A percentile compares a stretch with the other conserved stretches of the same genome.
Evolutionary conservation across 1,140 invertebrate genomes (phyloP).

Genomic region (Trichomalopsis sarcophagae): DNA sequence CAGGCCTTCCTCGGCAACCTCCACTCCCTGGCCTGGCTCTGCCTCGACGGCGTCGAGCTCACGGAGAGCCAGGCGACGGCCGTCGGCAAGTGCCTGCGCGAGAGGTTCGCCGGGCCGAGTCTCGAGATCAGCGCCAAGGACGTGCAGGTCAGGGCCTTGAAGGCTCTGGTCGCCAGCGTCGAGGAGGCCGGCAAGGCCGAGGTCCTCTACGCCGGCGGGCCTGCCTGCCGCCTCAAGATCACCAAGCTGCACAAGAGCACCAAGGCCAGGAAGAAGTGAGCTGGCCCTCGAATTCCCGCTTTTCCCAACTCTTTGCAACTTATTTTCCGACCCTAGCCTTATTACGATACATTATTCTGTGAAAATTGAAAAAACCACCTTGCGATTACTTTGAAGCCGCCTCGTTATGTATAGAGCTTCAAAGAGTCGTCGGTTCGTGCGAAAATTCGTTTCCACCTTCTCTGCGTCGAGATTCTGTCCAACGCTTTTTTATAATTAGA

Average conservation of each 20-base stretch:
- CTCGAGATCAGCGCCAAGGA: constrained; percentile 72
- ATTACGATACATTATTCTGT: no score
- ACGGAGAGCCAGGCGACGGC: constrained; percentile 67
- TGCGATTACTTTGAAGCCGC: no score
- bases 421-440: no score
- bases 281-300: no score
- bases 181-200: constrained; percentile 71
- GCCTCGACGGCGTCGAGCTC: constrained; percentile 70
- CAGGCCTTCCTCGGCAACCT: constrained; percentile 70
- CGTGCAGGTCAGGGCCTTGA: constrained; percentile 68
- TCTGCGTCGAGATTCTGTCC: background rate
- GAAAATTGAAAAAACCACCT: no score
- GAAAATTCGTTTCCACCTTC: background rate
- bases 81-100: constrained; percentile 71
- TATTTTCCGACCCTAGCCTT: no score
- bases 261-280: constrained; percentile 63
- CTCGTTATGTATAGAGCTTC: no score
- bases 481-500: background rate
- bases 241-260: constrained; percentile 63
- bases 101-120: constrained; percentile 67
- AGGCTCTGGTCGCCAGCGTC: constrained; percentile 68
- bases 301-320: no score
- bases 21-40: constrained; percentile 70
- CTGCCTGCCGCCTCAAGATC: constrained; percentile 65
- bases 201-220: constrained; percentile 70